phyloP scores from a whole-genome alignment of 2,888 invertebrate genomes.

The Hydroisotoma schaefferi region DNA sequence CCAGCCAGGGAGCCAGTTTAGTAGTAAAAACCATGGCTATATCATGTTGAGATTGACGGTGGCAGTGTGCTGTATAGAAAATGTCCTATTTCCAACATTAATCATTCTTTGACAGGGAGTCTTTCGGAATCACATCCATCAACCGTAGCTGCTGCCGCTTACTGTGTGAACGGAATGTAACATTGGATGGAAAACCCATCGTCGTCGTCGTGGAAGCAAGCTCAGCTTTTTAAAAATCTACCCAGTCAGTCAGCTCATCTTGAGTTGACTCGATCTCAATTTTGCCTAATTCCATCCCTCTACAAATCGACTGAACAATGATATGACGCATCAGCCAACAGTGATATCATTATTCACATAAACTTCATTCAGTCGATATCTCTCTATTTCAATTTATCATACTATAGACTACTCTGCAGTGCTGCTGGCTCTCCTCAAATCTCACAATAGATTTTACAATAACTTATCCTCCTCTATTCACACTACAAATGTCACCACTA shows the following conservation, averaged over 20 bases:
- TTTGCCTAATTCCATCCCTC: conserved; percentile 31
- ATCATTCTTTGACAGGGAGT: conserved; percentile 49
- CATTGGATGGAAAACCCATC: neutral
- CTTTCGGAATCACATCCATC: conserved; percentile 49
- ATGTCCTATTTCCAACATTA: conserved; percentile 49
- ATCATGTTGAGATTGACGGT: too few relatives aligned
- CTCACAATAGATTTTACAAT: conserved; percentile 20
- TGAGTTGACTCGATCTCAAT: conserved; percentile 34
- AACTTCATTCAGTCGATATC: conserved; percentile 41
- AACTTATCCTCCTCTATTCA: conserved; percentile 11
- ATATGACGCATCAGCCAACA: conserved; percentile 23
- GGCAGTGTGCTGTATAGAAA: conserved; percentile 17
- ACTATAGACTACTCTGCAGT: conserved; percentile 14
- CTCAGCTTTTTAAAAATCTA: conserved; percentile 6
- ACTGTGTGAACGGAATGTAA: neutral
- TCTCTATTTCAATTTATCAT: conserved; percentile 47
- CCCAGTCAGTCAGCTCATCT: conserved; percentile 16
- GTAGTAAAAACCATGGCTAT: too few relatives aligned
- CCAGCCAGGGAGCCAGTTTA: neutral
- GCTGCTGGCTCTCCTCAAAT: conserved; percentile 17
- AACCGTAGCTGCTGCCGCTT: conserved; percentile 29
- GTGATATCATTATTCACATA: conserved; percentile 41
- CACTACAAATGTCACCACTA: conserved; percentile 19
- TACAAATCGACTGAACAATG: conserved; percentile 40
- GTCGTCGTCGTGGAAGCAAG: neutral